Evolutionary conservation across 1,140 invertebrate species (phyloP).

Genomic region (Eueides isabella): DNA sequence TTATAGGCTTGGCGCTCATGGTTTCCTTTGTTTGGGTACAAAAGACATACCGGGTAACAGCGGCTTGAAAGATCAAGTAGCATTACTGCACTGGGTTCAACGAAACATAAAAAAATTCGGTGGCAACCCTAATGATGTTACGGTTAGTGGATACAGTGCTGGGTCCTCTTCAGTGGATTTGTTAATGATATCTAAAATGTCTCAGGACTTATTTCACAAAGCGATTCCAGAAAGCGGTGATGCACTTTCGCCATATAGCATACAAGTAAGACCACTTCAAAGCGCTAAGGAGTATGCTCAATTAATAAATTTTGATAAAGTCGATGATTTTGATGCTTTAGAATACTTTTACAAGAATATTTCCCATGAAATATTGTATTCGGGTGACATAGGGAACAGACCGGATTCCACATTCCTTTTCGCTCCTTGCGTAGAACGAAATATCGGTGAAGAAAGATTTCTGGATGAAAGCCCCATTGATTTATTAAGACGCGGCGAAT

Average conservation of each 20-base stretch:
- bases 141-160: slow-evolving; percentile 55
- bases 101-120: slow-evolving; percentile 58
- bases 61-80: slow-evolving; percentile 59
- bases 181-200: slow-evolving; percentile 50
- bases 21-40: slow-evolving; percentile 57
- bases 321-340: slow-evolving; percentile 49
- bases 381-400: slow-evolving; percentile 29
- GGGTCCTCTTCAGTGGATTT: slow-evolving; percentile 51
- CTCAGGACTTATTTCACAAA: slow-evolving; percentile 57
- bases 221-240: slow-evolving; percentile 62
- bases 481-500: slow-evolving; percentile 56
- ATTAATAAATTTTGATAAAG: slow-evolving; percentile 45
- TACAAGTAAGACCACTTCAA: slow-evolving; percentile 54
- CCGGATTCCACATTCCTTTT: slow-evolving; percentile 48
- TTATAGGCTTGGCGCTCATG: slow-evolving; percentile 51
- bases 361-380: slow-evolving; percentile 47
- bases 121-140: slow-evolving; percentile 59
- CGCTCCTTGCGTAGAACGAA: slow-evolving; percentile 60
- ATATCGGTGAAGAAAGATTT: slow-evolving; percentile 54
- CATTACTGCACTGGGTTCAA: slow-evolving; percentile 55
- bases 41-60: slow-evolving; percentile 54
- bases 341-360: slow-evolving; percentile 60
- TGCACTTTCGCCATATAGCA: slow-evolving; percentile 40
- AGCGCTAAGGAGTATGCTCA: slow-evolving; percentile 54
- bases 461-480: slow-evolving; percentile 52